Evolutionary conservation across 2,797 vertebrate genomes (phyloP), one percentile per base, ranked within the genome.

Genomic region (Phataginus tricuspis): DNA sequence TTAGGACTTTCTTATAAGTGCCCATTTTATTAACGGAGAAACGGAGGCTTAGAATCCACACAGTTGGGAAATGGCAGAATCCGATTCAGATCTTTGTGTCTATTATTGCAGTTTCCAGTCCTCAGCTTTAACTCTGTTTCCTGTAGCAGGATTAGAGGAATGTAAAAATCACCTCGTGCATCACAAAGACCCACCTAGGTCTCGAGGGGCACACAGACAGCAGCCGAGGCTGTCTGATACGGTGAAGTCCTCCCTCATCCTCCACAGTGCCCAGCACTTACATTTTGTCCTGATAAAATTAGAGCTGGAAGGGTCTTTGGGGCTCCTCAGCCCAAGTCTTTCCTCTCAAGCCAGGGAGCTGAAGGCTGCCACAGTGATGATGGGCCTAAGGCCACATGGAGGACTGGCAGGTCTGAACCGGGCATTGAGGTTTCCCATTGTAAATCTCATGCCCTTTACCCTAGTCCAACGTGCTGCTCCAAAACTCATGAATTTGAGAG

Each of bases 381-480:
- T 19, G 34, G 71, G 15, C 4, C 14, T 61, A 34, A 39, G 21
- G 21, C 39, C 16, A 19, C 0, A 5, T 1, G 13, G 3, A 31
- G 63, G 5, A 31, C 8, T 18, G 14, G 9, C 39, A 83, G 51
- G 63, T 5, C 2, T 61, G 79, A 72, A 7, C 29, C 55, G 29
- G 68, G 27, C 11, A 42, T 69, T 90, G 63, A 51, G 63, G 21
- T 29, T 45, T 66, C 27, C 57, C 2, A 0, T 15, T 95, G 31
- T 37, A 82, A 64, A 55, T 51, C 45, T 51, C 39, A 57, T 10
- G 19, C 21, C 21, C 19, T 93, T 57, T 49, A 6, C 2, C 27
- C 12, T 9, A 57, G n/a, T 31, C 1, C 18, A 64, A 49, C 18
- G 4, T 2, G 1, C 14, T 87, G 57, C n/a, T 0, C 0, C 27